phyloP scores from a whole-genome alignment of 2,888 invertebrate species.

The Trachelus troglodyta region DNA sequence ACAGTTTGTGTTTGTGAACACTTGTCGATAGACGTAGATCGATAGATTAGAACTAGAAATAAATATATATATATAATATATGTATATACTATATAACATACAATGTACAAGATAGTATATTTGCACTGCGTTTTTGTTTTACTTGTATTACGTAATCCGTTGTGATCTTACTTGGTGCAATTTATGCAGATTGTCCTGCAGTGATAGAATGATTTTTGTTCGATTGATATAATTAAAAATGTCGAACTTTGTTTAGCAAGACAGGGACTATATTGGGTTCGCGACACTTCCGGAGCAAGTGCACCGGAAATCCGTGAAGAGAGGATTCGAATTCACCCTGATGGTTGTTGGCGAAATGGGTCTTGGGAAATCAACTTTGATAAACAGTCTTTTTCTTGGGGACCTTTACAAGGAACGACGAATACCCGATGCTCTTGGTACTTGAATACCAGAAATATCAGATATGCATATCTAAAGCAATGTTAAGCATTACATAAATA shows the following conservation, averaged over 20 bases:
- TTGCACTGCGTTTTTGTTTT: neutral
- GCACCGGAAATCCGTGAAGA: slow-evolving; percentile 95
- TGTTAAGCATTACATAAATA: neutral
- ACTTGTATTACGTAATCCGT: no score
- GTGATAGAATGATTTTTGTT: neutral
- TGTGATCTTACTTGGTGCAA: neutral
- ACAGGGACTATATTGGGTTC: slow-evolving; percentile 84
- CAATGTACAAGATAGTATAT: neutral
- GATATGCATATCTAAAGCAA: neutral
- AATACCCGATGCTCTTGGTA: slow-evolving; percentile 79
- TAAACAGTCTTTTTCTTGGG: slow-evolving; percentile 93
- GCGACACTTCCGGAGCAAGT: slow-evolving; percentile 96
- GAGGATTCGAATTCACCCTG: slow-evolving; percentile 95
- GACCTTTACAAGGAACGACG: slow-evolving; percentile 91
- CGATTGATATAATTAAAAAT: neutral
- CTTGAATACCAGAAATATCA: slow-evolving; percentile 27
- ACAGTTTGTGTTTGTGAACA: neutral
- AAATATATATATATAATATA: neutral
- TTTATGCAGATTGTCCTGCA: neutral
- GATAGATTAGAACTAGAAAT: neutral
- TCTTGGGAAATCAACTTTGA: slow-evolving; percentile 92
- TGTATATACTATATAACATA: neutral
- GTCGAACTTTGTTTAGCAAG: slow-evolving; percentile 42
- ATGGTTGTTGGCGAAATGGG: slow-evolving; percentile 97
- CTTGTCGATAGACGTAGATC: neutral